These are phyloP conservation scores for Dolichotis patagonum DNA, from an alignment of 2,113 vertebrate species.

Conservation along the genomic window DNA sequence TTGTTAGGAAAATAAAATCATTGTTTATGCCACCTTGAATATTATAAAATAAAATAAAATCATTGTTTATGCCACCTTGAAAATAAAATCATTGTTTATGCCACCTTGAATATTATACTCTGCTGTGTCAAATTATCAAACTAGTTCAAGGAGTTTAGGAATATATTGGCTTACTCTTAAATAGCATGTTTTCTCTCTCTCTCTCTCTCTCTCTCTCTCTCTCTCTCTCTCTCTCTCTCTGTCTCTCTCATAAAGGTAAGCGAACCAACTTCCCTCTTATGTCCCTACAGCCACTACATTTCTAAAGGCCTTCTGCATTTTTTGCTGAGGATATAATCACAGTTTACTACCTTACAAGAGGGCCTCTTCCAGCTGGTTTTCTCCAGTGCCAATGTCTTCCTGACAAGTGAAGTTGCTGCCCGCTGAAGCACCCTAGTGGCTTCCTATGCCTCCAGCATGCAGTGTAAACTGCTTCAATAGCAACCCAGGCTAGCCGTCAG, in stretches of 20 bases:
- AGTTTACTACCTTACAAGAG: background rate
- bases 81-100: background rate
- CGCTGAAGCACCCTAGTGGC: background rate
- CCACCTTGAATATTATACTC: rapidly evolving
- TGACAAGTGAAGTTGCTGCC: background rate
- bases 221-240: too few species aligned
- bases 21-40: background rate
- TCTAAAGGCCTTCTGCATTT: background rate
- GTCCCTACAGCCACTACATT: background rate
- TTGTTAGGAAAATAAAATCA: background rate
- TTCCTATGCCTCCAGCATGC: background rate
- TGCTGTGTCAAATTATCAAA: background rate
- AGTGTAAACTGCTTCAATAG: background rate
- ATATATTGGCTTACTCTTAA: background rate
- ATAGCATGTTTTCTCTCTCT: background rate
- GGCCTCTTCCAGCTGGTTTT: background rate
- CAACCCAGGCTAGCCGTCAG: background rate
- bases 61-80: too few species aligned
- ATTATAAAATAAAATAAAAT: too few species aligned
- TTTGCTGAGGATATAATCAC: background rate
- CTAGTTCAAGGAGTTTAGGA: background rate
- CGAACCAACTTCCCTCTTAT: background rate
- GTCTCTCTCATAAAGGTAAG: too few species aligned
- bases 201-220: too few species aligned
- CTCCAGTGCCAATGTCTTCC: background rate